These are phyloP conservation scores for Didymodactylos carnosus DNA, from an alignment of 2,888 invertebrate genomes.

Conservation along the genomic window DNA sequence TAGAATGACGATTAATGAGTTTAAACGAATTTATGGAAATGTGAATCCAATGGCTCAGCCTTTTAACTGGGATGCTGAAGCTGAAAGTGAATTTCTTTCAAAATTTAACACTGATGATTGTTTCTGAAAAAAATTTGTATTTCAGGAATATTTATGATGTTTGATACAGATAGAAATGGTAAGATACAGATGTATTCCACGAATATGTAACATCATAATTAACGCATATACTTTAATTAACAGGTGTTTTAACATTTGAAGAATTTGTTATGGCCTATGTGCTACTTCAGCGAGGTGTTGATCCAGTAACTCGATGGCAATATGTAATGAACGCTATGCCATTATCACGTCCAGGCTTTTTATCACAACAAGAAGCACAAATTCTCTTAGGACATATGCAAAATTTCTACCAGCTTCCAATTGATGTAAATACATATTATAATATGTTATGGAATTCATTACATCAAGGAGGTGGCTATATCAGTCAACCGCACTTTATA, in stretches of 20 bases:
- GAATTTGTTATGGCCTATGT: background rate
- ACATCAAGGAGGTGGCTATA: background rate
- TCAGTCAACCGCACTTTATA: background rate
- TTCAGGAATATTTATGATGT: background rate
- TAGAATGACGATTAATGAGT: background rate
- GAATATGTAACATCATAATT: background rate
- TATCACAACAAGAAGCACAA: background rate
- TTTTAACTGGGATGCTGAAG: background rate
- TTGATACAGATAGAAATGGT: background rate
- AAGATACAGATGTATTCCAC: background rate
- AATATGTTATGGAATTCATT: background rate
- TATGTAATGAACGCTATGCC: background rate
- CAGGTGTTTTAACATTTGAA: background rate
- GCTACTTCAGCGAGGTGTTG: background rate
- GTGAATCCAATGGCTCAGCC: background rate
- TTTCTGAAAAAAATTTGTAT: no score
- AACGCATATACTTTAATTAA: background rate
- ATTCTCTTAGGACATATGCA: background rate
- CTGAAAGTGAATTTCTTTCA: background rate
- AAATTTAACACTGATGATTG: background rate
- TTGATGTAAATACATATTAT: background rate
- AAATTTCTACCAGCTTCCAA: background rate
- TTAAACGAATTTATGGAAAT: background rate
- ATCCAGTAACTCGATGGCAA: background rate
- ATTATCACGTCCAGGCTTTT: background rate